phyloP scores from a whole-genome alignment of 2,113 vertebrate genomes.

The Orycteropus afer region DNA sequence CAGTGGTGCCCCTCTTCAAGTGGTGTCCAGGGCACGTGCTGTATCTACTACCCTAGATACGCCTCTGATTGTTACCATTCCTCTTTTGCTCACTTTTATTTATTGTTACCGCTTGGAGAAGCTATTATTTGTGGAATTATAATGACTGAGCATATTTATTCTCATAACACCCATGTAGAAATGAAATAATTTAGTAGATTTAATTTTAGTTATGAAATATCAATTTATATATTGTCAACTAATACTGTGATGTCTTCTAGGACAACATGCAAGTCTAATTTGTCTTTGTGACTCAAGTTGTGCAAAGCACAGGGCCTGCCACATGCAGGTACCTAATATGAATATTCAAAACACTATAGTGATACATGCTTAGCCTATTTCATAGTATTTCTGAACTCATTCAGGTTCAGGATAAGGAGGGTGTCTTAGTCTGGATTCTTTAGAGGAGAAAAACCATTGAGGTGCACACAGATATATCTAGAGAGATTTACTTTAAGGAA shows the following conservation, averaged over 20 bases:
- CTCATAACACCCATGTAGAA: background rate
- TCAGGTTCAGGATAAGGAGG: background rate
- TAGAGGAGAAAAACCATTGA: too few relatives aligned
- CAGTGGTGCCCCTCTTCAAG: too few relatives aligned
- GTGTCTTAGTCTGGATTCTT: too few relatives aligned
- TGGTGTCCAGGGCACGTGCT: too few relatives aligned
- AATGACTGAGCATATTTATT: background rate
- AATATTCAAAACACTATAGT: constrained; percentile 14
- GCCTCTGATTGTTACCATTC: background rate
- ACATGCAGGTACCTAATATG: background rate
- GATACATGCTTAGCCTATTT: background rate
- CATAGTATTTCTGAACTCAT: background rate
- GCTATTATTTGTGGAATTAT: background rate
- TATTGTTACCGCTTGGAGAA: background rate
- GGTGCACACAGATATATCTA: too few relatives aligned
- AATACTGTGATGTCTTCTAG: background rate
- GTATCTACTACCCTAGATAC: too few relatives aligned
- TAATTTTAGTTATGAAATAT: background rate
- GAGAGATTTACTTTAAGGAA: too few relatives aligned
- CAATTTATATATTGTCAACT: background rate
- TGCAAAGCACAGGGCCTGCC: background rate
- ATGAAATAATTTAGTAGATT: background rate
- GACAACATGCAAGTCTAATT: background rate
- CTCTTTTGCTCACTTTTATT: background rate
- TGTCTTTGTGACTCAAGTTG: background rate